Evolutionary conservation across 2,888 invertebrate genomes (phyloP).

Genomic region (Dermolepida albohirtum): DNA sequence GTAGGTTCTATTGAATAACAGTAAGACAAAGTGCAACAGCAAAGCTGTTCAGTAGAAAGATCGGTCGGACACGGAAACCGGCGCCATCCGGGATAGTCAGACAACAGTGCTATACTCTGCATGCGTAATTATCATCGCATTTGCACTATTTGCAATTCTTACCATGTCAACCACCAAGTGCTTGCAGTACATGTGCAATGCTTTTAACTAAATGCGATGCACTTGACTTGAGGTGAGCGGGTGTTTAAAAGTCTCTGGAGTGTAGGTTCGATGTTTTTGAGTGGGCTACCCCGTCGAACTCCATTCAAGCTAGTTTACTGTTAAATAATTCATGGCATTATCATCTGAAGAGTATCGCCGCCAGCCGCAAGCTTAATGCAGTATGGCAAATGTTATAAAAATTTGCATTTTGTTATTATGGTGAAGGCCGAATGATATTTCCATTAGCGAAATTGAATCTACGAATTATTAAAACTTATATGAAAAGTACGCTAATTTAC

Average conservation of each 20-base stretch:
- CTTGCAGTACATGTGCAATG: constrained; percentile 39
- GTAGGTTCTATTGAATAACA: constrained; percentile 20
- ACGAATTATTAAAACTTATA: constrained; percentile 21
- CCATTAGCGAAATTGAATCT: constrained; percentile 31
- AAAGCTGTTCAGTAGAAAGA: constrained; percentile 18
- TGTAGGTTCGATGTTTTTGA: constrained; percentile 36
- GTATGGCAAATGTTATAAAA: constrained; percentile 29
- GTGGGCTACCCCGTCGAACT: constrained; percentile 33
- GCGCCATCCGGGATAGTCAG: constrained; percentile 53
- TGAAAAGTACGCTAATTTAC: background rate
- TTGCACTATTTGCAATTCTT: constrained; percentile 52
- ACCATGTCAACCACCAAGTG: constrained; percentile 47
- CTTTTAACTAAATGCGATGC: constrained; percentile 45
- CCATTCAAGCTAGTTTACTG: constrained; percentile 28
- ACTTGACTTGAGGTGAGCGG: constrained; percentile 40
- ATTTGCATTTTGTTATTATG: constrained; percentile 29
- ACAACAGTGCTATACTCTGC: constrained; percentile 50
- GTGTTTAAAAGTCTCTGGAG: constrained; percentile 16
- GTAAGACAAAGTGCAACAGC: constrained; percentile 26
- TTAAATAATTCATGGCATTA: constrained; percentile 42
- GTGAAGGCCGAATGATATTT: constrained; percentile 28
- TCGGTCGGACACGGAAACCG: constrained; percentile 48
- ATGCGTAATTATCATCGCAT: constrained; percentile 54
- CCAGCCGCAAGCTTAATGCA: constrained; percentile 19
- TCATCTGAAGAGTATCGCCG: constrained; percentile 29